Evolutionary conservation across 2,113 vertebrate species (phyloP).

Genomic region (human (Homo sapiens)): GRCh38 chr6:50189501-50190000

Average conservation of each 20-base stretch:
- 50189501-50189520: background rate
- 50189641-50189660: background rate
- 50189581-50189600: background rate
- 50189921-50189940: background rate
- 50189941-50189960: background rate
- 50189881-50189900: background rate
- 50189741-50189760: background rate
- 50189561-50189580: background rate
- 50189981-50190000: background rate
- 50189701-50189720: background rate
- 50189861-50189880: background rate
- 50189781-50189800: background rate
- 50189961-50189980: background rate
- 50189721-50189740: background rate
- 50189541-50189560: background rate
- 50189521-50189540: background rate
- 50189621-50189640: background rate
- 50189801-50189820: background rate
- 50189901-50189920: background rate
- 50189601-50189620: background rate
- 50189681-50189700: background rate
- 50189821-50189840: background rate
- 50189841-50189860: background rate
- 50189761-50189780: background rate
- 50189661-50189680: background rate